Evolutionary conservation across 1,140 invertebrate species (phyloP).

Genomic region (Drosophila hydei): DNA sequence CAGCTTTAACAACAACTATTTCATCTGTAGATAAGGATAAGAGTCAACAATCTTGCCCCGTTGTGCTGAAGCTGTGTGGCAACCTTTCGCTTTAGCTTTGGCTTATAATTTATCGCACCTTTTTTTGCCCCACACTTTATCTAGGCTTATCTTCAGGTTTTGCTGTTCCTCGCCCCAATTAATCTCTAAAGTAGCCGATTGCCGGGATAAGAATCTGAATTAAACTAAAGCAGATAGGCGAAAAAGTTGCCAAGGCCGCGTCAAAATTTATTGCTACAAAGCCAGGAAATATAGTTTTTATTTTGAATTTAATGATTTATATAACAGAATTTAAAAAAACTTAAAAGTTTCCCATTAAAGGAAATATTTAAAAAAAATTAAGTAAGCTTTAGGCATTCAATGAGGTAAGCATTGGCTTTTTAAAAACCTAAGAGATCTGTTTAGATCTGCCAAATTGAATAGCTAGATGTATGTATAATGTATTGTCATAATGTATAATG

Average conservation of each 20-base stretch:
- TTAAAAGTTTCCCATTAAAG: no score
- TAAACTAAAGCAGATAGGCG: slow-evolving; percentile 1
- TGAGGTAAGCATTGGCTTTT: no score
- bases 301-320: background rate
- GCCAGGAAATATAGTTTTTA: background rate
- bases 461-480: no score
- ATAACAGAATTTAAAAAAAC: no score
- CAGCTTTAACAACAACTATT: slow-evolving; percentile 29
- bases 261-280: background rate
- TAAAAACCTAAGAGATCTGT: no score
- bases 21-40: slow-evolving; percentile 66
- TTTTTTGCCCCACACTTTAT: slow-evolving; percentile 19
- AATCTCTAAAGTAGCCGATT: slow-evolving; percentile 64
- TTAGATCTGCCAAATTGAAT: no score
- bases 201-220: slow-evolving; percentile 17
- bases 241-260: background rate
- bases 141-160: slow-evolving; percentile 57
- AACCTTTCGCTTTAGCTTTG: slow-evolving; percentile 16
- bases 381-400: no score
- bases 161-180: slow-evolving; percentile 52
- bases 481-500: no score
- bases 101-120: slow-evolving; percentile 73
- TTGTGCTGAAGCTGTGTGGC: slow-evolving; percentile 18
- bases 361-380: no score
- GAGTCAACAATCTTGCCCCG: slow-evolving; percentile 8